Conservation (phyloP, 2,113 vertebrate species). For the Gallinago jamesoni region DNA sequence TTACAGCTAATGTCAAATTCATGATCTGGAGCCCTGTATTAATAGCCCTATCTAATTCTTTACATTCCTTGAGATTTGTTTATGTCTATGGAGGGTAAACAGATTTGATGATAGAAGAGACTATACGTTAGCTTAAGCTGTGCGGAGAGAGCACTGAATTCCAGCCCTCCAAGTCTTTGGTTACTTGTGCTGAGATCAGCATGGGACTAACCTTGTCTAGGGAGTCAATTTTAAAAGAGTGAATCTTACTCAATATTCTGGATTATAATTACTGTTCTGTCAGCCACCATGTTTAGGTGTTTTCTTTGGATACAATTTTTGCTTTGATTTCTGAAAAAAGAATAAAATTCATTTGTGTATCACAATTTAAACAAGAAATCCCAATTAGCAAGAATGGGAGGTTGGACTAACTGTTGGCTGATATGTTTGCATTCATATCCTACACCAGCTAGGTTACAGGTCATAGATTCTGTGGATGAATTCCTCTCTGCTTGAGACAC, state of each 20-base stretch:
- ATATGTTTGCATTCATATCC: not conserved
- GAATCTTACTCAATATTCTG: not conserved
- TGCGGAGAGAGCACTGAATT: not conserved
- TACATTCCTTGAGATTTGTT: slow-evolving; percentile 23
- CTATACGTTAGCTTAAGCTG: not conserved
- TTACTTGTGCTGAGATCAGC: not conserved
- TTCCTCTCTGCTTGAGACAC: not conserved
- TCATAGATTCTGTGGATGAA: not conserved
- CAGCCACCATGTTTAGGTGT: not conserved
- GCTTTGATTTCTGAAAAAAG: not conserved
- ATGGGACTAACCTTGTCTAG: not conserved
- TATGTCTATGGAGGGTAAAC: not conserved
- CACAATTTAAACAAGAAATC: not conserved
- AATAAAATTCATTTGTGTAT: not conserved
- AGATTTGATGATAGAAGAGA: not conserved
- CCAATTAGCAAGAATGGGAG: not conserved
- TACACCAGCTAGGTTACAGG: not conserved
- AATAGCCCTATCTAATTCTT: slow-evolving; percentile 23
- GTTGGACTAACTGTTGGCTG: not conserved
- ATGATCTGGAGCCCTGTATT: not conserved
- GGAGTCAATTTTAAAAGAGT: not conserved
- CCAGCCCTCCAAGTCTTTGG: not conserved
- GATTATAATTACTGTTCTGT: not conserved
- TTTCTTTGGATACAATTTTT: not conserved
- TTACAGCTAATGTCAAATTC: not conserved